These are phyloP conservation scores for Talpa occidentalis DNA, from an alignment of 2,113 vertebrate species.

Conservation along the genomic window DNA sequence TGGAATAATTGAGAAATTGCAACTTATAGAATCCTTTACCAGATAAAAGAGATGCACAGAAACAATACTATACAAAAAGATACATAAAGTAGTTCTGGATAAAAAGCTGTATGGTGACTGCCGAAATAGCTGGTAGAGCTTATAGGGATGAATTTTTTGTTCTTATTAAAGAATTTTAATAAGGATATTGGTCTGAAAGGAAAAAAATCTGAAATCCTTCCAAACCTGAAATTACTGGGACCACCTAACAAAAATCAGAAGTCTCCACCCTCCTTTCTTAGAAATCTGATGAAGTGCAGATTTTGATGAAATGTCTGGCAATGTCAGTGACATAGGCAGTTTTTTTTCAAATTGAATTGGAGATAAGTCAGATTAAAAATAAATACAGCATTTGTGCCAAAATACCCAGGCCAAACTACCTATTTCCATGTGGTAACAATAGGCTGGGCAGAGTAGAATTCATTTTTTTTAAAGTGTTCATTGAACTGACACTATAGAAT, in stretches of 20 bases:
- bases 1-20: not conserved
- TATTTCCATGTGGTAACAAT: conserved; percentile 62
- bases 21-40: not conserved
- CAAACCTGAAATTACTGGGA: conserved; percentile 24
- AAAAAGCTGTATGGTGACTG: not conserved
- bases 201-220: conserved; percentile 34
- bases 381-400: conserved; percentile 47
- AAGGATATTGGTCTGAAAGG: not conserved
- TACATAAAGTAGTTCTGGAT: not conserved
- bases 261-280: not conserved
- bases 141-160: not conserved
- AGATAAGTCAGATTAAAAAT: conserved; percentile 71
- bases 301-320: conserved; percentile 68
- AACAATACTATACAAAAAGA: not conserved
- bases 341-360: conserved; percentile 60
- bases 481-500: conserved; percentile 57
- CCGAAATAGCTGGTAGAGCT: not conserved
- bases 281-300: conserved; percentile 49
- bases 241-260: conserved; percentile 51
- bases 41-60: not conserved
- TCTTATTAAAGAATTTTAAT: not conserved
- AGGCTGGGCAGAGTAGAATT: not conserved
- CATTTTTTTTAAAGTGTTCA: conserved; percentile 31
- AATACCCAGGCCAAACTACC: conserved; percentile 44
- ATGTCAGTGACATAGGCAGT: conserved; percentile 27